These are phyloP conservation scores for Tiliqua scincoides DNA, from an alignment of 2,113 vertebrate genomes.

Conservation along the genomic window DNA sequence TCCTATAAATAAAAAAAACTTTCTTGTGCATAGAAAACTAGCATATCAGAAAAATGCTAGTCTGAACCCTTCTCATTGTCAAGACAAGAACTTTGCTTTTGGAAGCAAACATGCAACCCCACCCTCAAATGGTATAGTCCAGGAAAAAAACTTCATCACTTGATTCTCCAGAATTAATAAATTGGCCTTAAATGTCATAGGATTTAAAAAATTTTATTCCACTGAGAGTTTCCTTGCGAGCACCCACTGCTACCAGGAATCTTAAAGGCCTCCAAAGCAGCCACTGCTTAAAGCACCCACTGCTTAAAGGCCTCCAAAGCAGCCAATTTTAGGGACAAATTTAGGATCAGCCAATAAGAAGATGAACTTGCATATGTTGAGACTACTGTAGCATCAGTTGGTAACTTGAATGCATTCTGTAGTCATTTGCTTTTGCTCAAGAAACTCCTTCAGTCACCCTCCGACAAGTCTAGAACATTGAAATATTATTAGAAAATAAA, in stretches of 20 bases:
- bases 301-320: neutral
- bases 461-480: neutral
- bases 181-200: neutral
- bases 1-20: neutral
- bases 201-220: neutral
- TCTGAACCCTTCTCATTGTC: neutral
- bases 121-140: neutral
- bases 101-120: neutral
- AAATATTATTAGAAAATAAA: neutral
- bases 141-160: neutral
- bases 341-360: neutral
- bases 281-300: too few species aligned
- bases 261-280: neutral
- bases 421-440: neutral
- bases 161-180: neutral
- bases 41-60: neutral
- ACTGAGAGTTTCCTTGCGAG: neutral
- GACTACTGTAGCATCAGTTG: neutral
- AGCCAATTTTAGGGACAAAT: neutral
- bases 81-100: neutral
- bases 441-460: too few species aligned
- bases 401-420: neutral
- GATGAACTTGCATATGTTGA: neutral
- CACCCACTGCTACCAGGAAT: neutral
- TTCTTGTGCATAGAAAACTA: neutral